Conservation (phyloP, 1,140 invertebrate species). For the Aradophagus sp. region DNA sequence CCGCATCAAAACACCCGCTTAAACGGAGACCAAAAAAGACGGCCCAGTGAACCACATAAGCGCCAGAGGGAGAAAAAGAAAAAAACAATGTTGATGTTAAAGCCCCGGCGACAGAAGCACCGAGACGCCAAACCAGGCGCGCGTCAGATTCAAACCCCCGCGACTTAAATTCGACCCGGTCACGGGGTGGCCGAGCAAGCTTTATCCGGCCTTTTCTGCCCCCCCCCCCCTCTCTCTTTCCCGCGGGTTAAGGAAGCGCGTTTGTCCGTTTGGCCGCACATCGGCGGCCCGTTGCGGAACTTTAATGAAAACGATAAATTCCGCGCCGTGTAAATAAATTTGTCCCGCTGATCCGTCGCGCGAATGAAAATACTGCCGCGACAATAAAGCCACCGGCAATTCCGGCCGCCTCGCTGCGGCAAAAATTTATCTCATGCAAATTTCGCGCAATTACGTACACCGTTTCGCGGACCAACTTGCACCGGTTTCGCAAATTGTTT, state of each 20-base stretch:
- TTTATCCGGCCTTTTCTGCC: slow-evolving; percentile 7
- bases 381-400: slow-evolving; percentile 15
- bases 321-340: slow-evolving; percentile 52
- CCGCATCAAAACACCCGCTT: too few relatives aligned
- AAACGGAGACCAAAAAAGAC: too few relatives aligned
- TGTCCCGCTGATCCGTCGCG: slow-evolving; percentile 22
- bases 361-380: slow-evolving; percentile 20
- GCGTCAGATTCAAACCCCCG: slow-evolving; percentile 24
- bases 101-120: slow-evolving; percentile 16
- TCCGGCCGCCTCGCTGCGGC: slow-evolving; percentile 7
- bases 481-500: too few relatives aligned
- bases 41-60: too few relatives aligned
- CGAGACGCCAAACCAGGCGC: slow-evolving; percentile 9
- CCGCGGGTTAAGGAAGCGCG: slow-evolving; percentile 15
- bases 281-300: slow-evolving; percentile 29
- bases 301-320: slow-evolving; percentile 64
- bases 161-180: slow-evolving; percentile 42
- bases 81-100: slow-evolving; percentile 12
- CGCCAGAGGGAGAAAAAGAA: slow-evolving; percentile 1
- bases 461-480: too few relatives aligned
- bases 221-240: too few relatives aligned
- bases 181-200: slow-evolving; percentile 11
- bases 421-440: slow-evolving; percentile 18
- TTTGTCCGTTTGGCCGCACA: slow-evolving; percentile 25
- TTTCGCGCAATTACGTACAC: too few relatives aligned